phyloP scores from a whole-genome alignment of 1,140 invertebrate species.

The Rhagoletis pomonella region DNA sequence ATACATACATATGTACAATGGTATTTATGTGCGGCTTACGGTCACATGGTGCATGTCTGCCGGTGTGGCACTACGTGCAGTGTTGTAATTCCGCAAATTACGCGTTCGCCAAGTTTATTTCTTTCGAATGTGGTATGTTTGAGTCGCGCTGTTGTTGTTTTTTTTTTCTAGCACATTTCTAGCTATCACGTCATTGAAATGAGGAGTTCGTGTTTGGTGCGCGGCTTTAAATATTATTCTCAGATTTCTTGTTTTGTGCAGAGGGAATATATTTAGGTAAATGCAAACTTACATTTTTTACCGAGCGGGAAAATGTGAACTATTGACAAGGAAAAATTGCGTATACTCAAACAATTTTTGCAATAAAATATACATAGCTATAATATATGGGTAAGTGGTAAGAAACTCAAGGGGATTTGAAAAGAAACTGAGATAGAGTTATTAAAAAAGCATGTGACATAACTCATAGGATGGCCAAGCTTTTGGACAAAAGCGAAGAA shows the following conservation, averaged over 20 bases:
- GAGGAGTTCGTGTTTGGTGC: background rate
- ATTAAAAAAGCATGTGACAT: too few species aligned
- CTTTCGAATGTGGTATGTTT: background rate
- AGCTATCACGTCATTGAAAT: background rate
- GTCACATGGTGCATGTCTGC: background rate
- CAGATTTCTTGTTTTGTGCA: background rate
- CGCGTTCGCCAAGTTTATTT: slow-evolving; percentile 12
- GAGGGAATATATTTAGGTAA: background rate
- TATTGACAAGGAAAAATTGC: too few species aligned
- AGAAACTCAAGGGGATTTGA: too few species aligned
- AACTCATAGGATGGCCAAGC: too few species aligned
- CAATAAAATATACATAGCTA: too few species aligned
- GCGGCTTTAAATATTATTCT: background rate
- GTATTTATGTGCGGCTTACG: background rate
- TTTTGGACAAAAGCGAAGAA: too few species aligned
- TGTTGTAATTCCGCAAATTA: slow-evolving; percentile 46
- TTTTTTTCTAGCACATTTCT: background rate
- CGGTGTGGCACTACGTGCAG: background rate
- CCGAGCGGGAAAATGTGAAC: too few species aligned
- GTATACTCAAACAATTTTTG: too few species aligned
- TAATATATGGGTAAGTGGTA: too few species aligned
- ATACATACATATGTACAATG: background rate
- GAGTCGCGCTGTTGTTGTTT: background rate
- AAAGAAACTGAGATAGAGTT: too few species aligned
- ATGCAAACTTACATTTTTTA: background rate